Base-by-base conservation (phyloP, 2,888 invertebrate species). In the Diaprepes abbreviatus region DNA sequence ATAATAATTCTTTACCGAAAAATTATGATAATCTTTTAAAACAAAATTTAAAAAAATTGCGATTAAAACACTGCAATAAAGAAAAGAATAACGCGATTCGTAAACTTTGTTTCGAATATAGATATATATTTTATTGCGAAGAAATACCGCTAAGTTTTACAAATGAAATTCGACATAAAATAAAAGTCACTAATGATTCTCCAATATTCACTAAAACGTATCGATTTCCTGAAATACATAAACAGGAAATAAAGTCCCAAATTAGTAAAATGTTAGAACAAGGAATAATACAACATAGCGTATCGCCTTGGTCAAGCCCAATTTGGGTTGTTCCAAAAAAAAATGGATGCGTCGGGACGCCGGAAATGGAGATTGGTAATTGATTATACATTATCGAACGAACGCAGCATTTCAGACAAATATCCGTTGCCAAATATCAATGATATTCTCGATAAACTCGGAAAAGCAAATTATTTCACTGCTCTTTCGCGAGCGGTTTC, bases 231-330 rank as follows among this genome's bases (percentile, higher is more conserved):
- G 33, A 33, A 33, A 10, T 33, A 6, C 7, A 50, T 19, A 50
- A 21, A 24, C 6, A 50, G 10, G 52, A 50, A 50, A 21, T 50
- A 50, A 50, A 21, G 19, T 3, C 17, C 2, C 24, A 50, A 50
- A 50, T 50, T 21, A 12, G 7, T 4, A 55, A 55, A 16, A 55
- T 55, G 55, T 14, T 55, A 2, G 24, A 55, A 21, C 55, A 55
- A 55, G 55, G 35, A 3, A 55, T 55, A 5, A 33, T 55, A 9
- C 24, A 54, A 54, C 10, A 33, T 14, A 19, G 19, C 10, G 6
- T 50, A 12, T 50, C 24, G 7, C 52, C 52, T 24, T 50, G 52
- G 21, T 50, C 19, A 6, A 50, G 52, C 21, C 52, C 52, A 24
- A 24, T 24, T 24, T 24, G 24, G 24, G 24, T 24, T 4, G 24